phyloP scores from a whole-genome alignment of 2,113 vertebrate species.

The Saimiri boliviensis region DNA sequence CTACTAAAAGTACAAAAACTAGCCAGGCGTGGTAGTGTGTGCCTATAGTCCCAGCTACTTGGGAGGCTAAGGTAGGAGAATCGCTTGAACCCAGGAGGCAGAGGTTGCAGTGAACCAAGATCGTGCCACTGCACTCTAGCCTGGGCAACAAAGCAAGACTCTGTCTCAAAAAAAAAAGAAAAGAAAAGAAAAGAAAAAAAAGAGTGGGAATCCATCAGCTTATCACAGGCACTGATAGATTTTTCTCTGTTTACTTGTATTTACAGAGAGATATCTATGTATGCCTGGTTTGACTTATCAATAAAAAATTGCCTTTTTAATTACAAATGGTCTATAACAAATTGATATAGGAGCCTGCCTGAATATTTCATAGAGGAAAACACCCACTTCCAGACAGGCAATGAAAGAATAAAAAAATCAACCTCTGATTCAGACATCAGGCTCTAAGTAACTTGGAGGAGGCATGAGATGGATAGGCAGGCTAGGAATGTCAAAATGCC shows the following conservation, averaged over 20 bases:
- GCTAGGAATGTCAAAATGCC: not conserved
- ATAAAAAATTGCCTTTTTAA: not conserved
- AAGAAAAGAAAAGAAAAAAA: not conserved
- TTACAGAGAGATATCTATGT: not conserved
- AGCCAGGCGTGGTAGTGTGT: too few species aligned
- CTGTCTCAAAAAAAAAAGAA: too few species aligned
- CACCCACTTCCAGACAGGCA: not conserved
- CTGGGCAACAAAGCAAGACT: too few species aligned
- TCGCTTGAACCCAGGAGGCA: too few species aligned
- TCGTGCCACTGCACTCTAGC: too few species aligned
- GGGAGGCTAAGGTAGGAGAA: too few species aligned
- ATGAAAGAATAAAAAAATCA: not conserved
- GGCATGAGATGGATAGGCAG: not conserved
- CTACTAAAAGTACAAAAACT: too few species aligned
- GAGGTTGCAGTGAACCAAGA: too few species aligned
- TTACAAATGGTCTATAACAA: not conserved
- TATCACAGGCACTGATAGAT: not conserved
- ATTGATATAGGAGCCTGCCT: not conserved
- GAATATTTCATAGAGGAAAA: not conserved
- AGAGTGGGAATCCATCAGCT: not conserved
- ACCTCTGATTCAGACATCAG: not conserved
- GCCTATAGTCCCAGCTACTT: too few species aligned
- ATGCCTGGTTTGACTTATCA: not conserved
- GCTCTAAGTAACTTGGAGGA: not conserved
- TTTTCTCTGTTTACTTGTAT: not conserved